Conservation (phyloP, 2,888 invertebrate species). For the Hirtodrosophila histrioides region DNA sequence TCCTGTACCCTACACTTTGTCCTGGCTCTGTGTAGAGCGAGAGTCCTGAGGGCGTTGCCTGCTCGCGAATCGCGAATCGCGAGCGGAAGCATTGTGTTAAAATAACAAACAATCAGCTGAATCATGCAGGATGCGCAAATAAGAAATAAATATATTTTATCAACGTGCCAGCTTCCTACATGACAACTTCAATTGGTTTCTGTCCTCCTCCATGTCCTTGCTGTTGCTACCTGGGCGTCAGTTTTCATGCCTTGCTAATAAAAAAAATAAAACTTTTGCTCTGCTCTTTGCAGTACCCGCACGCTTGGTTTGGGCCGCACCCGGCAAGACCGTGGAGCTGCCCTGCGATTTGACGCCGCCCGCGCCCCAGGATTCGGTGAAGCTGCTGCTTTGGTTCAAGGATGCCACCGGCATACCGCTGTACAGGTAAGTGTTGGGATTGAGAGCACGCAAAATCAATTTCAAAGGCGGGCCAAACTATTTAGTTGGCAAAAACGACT, state of each 20-base stretch:
- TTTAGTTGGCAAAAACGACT: constrained; percentile 31
- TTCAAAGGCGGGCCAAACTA: constrained; percentile 49
- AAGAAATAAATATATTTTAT: constrained; percentile 79
- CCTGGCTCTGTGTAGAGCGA: constrained; percentile 12
- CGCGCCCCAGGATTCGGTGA: constrained; percentile 89
- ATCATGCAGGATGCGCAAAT: constrained; percentile 79
- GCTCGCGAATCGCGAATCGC: constrained; percentile 51
- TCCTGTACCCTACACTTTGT: background rate
- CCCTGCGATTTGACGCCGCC: constrained; percentile 93
- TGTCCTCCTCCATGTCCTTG: background rate
- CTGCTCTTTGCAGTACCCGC: constrained; percentile 86
- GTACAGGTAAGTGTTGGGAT: constrained; percentile 88
- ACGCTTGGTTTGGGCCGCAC: constrained; percentile 90
- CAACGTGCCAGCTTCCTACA: constrained; percentile 48
- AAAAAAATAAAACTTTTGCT: constrained; percentile 26
- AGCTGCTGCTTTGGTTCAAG: constrained; percentile 96
- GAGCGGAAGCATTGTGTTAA: constrained; percentile 78
- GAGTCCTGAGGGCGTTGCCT: constrained; percentile 11
- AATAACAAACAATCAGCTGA: constrained; percentile 79
- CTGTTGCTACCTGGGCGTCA: constrained; percentile 13
- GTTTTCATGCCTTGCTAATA: constrained; percentile 48
- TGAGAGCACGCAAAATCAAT: constrained; percentile 41
- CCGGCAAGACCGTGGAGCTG: constrained; percentile 90
- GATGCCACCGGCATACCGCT: constrained; percentile 93
- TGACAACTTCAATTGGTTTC: constrained; percentile 61